Conservation (phyloP, 2,113 vertebrate genomes). For the Aphyosemion australe region DNA sequence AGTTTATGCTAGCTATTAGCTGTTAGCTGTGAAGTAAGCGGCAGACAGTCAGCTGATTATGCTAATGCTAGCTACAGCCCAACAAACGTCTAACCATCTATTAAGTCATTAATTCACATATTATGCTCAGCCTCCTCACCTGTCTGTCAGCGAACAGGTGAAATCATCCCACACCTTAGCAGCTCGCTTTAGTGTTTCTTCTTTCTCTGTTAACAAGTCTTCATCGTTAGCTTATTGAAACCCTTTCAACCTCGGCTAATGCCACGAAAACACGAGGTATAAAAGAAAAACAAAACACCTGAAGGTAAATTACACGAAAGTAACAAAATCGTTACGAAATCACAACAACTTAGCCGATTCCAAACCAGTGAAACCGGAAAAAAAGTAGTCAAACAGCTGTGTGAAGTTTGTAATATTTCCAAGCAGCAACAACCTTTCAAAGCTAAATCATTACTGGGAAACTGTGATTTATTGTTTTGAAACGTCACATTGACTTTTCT, state of each 20-base stretch:
- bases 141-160: slow-evolving; percentile 8
- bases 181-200: slow-evolving; percentile 14
- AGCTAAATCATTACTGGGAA: neutral
- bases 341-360: neutral
- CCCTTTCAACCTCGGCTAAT: neutral
- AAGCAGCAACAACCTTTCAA: neutral
- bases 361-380: slow-evolving; percentile 7
- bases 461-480: neutral
- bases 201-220: slow-evolving; percentile 4
- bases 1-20: neutral
- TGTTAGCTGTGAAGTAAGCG: slow-evolving; percentile 5
- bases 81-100: neutral
- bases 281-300: neutral
- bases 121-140: slow-evolving; percentile 39
- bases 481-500: neutral
- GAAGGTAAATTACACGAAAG: neutral
- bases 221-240: neutral
- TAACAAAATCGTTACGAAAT: neutral
- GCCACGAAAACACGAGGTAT: no score
- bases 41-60: slow-evolving; percentile 57
- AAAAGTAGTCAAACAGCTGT: neutral
- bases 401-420: neutral
- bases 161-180: slow-evolving; percentile 16
- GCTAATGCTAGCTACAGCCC: slow-evolving; percentile 15
- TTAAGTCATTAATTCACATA: neutral